Conservation (phyloP, 2,797 vertebrate genomes). For the Pogoniulus pusillus region DNA sequence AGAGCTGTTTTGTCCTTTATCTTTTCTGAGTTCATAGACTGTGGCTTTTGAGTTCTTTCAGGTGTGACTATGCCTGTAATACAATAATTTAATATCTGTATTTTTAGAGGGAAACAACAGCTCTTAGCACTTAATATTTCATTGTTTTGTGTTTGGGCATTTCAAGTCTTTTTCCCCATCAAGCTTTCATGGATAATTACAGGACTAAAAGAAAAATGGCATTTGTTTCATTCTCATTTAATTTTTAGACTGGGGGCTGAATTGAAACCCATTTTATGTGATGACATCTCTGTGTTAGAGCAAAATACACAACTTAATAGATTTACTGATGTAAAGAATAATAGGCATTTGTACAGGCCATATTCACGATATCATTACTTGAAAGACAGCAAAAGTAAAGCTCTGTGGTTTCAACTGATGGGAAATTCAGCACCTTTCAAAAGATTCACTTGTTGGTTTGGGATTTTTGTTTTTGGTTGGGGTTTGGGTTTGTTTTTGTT, state of each 20-base stretch:
- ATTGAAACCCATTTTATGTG: not conserved
- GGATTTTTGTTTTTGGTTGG: no score
- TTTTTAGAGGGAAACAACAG: not conserved
- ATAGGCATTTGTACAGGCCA: not conserved
- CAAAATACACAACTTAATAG: not conserved
- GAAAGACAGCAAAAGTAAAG: not conserved
- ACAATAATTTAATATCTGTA: not conserved
- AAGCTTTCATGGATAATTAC: not conserved
- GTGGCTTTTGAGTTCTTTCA: not conserved
- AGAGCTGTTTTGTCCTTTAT: not conserved
- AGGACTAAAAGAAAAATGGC: not conserved
- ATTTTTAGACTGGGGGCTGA: not conserved
- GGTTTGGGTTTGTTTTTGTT: not conserved
- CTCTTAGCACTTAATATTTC: not conserved
- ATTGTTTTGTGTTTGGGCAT: not conserved
- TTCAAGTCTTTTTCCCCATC: not conserved
- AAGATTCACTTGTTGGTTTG: not conserved
- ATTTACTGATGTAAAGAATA: not conserved
- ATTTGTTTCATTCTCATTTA: not conserved
- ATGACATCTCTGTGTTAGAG: not conserved
- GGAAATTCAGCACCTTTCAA: not conserved
- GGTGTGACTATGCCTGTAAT: not conserved
- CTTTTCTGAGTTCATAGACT: not conserved
- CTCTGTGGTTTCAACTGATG: not conserved
- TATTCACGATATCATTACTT: not conserved